phyloP scores from a whole-genome alignment of 2,113 vertebrate species.

The Engystomops pustulosus region DNA sequence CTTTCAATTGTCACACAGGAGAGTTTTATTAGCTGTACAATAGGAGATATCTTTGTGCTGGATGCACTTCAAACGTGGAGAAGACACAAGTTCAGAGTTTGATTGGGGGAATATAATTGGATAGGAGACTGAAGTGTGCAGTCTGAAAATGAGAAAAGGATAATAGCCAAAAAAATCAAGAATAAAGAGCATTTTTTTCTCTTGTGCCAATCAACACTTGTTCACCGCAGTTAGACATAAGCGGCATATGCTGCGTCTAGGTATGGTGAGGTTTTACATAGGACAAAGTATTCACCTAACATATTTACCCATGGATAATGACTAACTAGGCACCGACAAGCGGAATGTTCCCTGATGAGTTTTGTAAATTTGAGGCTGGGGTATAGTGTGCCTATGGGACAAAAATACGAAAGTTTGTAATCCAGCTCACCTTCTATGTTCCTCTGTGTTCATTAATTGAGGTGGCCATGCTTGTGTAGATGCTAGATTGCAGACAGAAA shows the following conservation, averaged over 20 bases:
- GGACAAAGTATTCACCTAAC: background rate
- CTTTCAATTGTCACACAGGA: conserved; percentile 19
- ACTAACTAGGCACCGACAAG: background rate
- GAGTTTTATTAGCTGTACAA: conserved; percentile 20
- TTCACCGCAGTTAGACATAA: background rate
- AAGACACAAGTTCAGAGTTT: conserved; percentile 28
- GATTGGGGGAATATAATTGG: conserved; percentile 37
- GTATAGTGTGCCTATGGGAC: too few relatives aligned
- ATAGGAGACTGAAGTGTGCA: conserved; percentile 32
- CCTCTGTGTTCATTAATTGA: too few relatives aligned
- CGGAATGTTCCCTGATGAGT: too few relatives aligned
- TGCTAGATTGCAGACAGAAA: too few relatives aligned
- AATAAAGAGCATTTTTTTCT: background rate
- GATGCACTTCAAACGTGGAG: conserved; percentile 36
- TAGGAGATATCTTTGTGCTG: conserved; percentile 11
- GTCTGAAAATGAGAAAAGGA: conserved; percentile 39
- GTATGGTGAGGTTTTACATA: background rate
- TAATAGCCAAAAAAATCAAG: conserved; percentile 20
- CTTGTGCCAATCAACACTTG: conserved; percentile 12
- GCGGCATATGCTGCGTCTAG: background rate
- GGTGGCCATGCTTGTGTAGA: too few relatives aligned
- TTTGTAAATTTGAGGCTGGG: too few relatives aligned
- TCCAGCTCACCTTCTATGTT: too few relatives aligned
- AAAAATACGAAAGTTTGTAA: too few relatives aligned
- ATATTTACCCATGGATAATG: background rate